Evolutionary conservation across 2,888 invertebrate species (phyloP), one percentile per base, ranked within the genome.

Genomic region (Acleris emargana): DNA sequence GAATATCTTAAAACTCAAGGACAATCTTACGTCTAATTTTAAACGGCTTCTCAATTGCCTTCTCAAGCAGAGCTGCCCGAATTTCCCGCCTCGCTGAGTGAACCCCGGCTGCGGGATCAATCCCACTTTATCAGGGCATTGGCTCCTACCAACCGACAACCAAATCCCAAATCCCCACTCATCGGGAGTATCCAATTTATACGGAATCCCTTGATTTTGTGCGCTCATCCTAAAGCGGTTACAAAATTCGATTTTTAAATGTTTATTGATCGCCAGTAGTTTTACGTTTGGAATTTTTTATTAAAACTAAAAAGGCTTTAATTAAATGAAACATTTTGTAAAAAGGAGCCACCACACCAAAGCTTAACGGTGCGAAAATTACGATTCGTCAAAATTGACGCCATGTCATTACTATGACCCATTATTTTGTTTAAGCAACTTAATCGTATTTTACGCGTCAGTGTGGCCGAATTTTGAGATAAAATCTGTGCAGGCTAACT

Each of bases 11-110:
- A 45, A 5, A n/a, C 17, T 45, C 1, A 45, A 45, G 13, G 45
- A 45, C 43, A 52, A n/a, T 25, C 54, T 20, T 32, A 3, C 42
- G 1, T 60, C 64, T 50, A 51, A 64, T 60, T 20, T 64, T 50
- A 57, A 57, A 57, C 22, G 25, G 57, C 57, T 57, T 57, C 45
- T 57, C 54, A 38, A 17, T 38, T 18, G 20, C 20, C 49, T 50
- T 50, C 55, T 32, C 54, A 18, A 60, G 59, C 38, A 54, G 55
- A 43, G 22, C 20, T 25, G 45, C 45, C 45, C 42, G 53, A 51
- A 64, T 64, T 54, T 54, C 13, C 16, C 59, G 59, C 49, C 28
- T 50, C 64, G 17, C 17, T 42, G 64, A 53, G 22, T 28, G 53
- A 53, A 59, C 43, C 49, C 20, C 45, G 38, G 18, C 25, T 42